Evolutionary conservation across 2,888 invertebrate genomes (phyloP), one percentile per base, ranked within the genome.

Genomic region (Netelia melanura): DNA sequence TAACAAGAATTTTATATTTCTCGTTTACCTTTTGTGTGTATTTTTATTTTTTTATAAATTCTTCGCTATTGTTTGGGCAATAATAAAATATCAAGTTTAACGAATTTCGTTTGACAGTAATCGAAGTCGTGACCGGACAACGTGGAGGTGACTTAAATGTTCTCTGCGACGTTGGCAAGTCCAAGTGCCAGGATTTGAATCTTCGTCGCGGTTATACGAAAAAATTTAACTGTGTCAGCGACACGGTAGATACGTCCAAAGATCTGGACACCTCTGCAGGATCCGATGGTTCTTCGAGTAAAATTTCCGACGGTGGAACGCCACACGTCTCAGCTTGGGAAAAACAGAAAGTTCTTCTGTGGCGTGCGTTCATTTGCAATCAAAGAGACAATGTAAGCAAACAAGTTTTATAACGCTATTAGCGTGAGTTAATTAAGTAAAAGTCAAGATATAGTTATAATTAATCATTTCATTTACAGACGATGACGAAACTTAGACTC

Each of bases 121-220:
- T 96, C 81, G 96, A 96, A 93, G 95, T 96, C 52, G 95, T 96
- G 68, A 95, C 95, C 80, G 94, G 94, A 2, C 95, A 95, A 84
- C 94, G 95, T 65, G 91, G 92, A 8, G 95, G 94, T 0, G 94
- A 95, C 85, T 90, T 95, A 25, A 90, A 93, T 5, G 89, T 95
- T 82, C 83, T 86, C 56, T 79, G 84, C n/a, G 77, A 87, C 67
- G 77, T 89, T 62, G 82, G 85, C 23, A 82, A 80, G 9, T 65
- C 76, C 21, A 83, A 54, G 25, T 80, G 71, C 48, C 72, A 64
- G 14, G 76, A 83, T 11, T 23, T 43, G 17, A 83, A 80, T 17
- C 61, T 83, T 23, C 56, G 25, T 43, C 62, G 71, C n/a, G 54
- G 56, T 48, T 54, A 17, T 30, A 3, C 54, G 8, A 48, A 54